Conservation (phyloP, 2,113 vertebrate genomes). For the Daboia siamensis region DNA sequence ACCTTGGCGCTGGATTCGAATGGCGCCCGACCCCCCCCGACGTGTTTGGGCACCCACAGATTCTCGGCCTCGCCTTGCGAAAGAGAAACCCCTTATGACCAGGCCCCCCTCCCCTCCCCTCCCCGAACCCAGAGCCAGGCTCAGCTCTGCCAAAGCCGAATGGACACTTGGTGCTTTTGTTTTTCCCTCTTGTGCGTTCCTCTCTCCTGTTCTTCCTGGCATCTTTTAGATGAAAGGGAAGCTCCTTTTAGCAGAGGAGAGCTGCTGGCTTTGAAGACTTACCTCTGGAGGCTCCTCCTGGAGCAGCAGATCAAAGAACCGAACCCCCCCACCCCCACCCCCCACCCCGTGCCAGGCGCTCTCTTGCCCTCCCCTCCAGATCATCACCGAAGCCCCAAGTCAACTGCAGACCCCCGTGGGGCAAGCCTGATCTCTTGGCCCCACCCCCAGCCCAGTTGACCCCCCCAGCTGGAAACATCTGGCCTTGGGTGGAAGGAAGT, state of each 20-base stretch:
- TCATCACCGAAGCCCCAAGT: background rate
- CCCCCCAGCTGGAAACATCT: background rate
- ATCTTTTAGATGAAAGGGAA: constrained; percentile 10
- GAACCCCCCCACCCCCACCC: background rate
- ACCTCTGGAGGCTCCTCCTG: background rate
- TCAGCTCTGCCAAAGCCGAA: background rate
- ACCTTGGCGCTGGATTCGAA: background rate
- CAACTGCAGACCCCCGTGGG: background rate
- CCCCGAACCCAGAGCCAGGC: background rate
- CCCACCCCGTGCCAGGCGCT: background rate
- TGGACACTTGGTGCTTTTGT: background rate
- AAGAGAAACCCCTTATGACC: background rate
- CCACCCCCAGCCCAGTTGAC: no score
- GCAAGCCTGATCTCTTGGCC: background rate
- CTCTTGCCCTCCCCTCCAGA: background rate
- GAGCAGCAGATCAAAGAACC: background rate
- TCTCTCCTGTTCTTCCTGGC: background rate
- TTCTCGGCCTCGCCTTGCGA: background rate
- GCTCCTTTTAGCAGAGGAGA: background rate
- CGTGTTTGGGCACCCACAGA: background rate
- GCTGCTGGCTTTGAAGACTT: background rate
- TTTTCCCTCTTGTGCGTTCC: no score
- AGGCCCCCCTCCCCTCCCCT: no score
- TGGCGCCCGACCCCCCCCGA: background rate
- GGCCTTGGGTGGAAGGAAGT: background rate